Conservation (phyloP, 2,113 vertebrate species). For the Corydoras sp. region DNA sequence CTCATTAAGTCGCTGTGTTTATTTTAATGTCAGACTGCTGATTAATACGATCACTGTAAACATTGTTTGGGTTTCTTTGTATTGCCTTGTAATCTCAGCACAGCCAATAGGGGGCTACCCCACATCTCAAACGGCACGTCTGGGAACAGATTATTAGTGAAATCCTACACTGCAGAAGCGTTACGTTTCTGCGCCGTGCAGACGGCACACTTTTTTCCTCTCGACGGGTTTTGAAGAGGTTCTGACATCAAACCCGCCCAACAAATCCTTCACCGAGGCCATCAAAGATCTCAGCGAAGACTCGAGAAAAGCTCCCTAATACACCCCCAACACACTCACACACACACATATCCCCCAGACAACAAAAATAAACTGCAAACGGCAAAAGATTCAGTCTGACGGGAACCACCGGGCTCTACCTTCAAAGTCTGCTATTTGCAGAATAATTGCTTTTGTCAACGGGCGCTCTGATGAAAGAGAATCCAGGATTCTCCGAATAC, state of each 20-base stretch:
- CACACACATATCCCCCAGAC: constrained; percentile 5
- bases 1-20: too few relatives aligned
- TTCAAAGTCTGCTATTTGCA: constrained; percentile 34
- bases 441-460: constrained; percentile 36
- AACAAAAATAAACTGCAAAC: constrained; percentile 11
- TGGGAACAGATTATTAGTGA: not conserved
- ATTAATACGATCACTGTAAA: too few relatives aligned
- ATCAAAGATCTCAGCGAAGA: constrained; percentile 9
- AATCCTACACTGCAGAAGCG: constrained; percentile 10
- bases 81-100: too few relatives aligned
- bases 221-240: not conserved
- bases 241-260: constrained; percentile 5
- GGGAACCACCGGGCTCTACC: constrained; percentile 20
- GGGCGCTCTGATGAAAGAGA: constrained; percentile 32
- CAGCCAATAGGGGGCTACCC: too few relatives aligned
- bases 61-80: too few relatives aligned
- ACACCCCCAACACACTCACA: not conserved
- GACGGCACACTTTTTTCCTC: not conserved
- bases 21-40: too few relatives aligned
- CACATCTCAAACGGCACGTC: not conserved
- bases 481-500: constrained; percentile 39
- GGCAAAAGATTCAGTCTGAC: constrained; percentile 16
- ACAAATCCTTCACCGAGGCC: constrained; percentile 1
- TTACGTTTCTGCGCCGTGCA: not conserved
- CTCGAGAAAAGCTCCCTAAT: not conserved